Conservation (phyloP, 2,797 vertebrate species). For the Helicolenus hilgendorfi region DNA sequence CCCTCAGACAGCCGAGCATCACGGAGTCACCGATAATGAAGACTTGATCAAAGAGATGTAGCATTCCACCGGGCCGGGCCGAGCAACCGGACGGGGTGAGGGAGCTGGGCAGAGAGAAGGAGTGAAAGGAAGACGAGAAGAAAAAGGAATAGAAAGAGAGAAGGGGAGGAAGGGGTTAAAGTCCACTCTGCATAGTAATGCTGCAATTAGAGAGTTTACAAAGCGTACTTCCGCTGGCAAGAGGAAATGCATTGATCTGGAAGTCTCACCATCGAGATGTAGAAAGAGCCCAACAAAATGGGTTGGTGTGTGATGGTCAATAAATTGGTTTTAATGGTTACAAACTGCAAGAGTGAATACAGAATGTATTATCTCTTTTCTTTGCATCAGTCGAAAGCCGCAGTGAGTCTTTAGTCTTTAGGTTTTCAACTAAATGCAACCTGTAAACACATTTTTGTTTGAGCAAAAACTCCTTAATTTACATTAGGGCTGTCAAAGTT, state of each 20-base stretch:
- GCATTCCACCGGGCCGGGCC: conserved; percentile 79
- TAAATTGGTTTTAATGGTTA: conserved; percentile 7
- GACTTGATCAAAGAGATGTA: conserved; percentile 82
- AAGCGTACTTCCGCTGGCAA: conserved; percentile 42
- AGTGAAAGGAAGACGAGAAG: conserved; percentile 50
- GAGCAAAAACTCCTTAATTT: neutral
- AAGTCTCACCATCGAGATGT: conserved; percentile 23
- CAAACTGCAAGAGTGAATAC: neutral
- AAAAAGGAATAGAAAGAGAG: conserved; percentile 17
- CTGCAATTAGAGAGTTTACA: conserved; percentile 60
- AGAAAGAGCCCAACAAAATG: conserved; percentile 31
- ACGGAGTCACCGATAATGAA: conserved; percentile 84
- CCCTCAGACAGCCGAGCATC: conserved; percentile 63
- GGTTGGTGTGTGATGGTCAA: neutral
- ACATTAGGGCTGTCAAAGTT: too few relatives aligned
- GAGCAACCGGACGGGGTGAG: conserved; percentile 71
- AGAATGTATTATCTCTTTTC: neutral
- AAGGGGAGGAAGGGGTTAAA: conserved; percentile 25
- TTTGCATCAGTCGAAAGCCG: neutral
- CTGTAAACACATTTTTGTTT: neutral
- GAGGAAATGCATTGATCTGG: conserved; percentile 42
- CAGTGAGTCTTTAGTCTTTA: neutral
- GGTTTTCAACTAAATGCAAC: neutral
- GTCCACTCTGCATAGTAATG: conserved; percentile 60
- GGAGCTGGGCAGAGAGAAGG: conserved; percentile 9